These are phyloP conservation scores for Uria lomvia DNA, from an alignment of 2,113 vertebrate species.

Conservation along the genomic window DNA sequence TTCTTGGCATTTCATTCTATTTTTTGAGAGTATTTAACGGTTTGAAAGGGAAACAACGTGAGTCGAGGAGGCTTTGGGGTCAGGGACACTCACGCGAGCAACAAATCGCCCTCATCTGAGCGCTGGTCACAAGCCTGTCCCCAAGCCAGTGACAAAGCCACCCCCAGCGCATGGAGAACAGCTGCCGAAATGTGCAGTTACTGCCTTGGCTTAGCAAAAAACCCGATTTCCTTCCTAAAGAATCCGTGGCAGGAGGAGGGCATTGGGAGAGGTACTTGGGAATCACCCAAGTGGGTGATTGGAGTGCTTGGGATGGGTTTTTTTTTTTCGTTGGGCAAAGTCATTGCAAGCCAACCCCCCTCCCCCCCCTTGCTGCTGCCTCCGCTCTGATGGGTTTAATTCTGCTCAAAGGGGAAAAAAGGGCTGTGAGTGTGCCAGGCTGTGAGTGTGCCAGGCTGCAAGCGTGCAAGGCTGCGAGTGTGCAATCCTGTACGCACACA, in stretches of 20 bases:
- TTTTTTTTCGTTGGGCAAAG: not conserved
- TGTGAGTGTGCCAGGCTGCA: too few relatives aligned
- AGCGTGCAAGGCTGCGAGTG: not conserved
- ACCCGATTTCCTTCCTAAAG: not conserved
- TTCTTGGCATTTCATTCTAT: rapidly evolving
- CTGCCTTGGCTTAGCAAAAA: not conserved
- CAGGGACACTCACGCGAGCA: rapidly evolving
- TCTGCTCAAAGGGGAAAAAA: not conserved
- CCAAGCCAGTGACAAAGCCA: not conserved
- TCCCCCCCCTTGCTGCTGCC: not conserved
- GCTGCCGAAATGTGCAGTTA: rapidly evolving
- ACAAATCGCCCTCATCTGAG: not conserved
- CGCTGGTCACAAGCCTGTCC: not conserved
- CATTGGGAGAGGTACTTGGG: not conserved
- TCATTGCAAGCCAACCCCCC: not conserved
- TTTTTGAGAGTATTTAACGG: not conserved
- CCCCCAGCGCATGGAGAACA: rapidly evolving
- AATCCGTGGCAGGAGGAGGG: not conserved
- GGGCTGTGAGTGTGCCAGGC: too few relatives aligned
- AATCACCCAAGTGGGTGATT: not conserved
- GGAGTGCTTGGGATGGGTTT: too few relatives aligned
- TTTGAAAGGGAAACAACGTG: not conserved
- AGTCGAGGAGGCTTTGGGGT: not conserved
- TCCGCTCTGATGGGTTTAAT: not conserved
- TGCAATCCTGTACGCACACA: not conserved